A percentile compares a stretch with the other conserved stretches of the same genome.
These are phyloP conservation scores for Aplidium turbinatum DNA, from an alignment of 23 tunicate species.

Conservation along the genomic window DNA sequence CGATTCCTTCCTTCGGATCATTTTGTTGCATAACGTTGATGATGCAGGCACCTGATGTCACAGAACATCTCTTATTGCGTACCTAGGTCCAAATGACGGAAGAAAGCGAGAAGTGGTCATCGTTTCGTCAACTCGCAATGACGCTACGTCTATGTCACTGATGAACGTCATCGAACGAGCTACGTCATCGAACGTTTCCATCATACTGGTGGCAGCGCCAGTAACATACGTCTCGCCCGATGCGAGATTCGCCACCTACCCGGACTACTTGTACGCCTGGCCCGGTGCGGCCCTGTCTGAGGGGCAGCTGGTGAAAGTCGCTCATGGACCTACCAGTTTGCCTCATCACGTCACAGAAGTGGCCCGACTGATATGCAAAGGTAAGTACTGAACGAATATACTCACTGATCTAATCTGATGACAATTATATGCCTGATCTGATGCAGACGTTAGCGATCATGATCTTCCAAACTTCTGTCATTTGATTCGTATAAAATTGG, in stretches of 20 bases:
- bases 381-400: too few species aligned
- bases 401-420: too few species aligned
- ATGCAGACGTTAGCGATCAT: too few species aligned
- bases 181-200: not conserved
- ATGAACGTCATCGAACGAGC: not conserved
- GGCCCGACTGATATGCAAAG: not conserved
- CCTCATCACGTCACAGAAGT: not conserved
- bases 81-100: not conserved
- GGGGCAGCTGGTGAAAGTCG: not conserved
- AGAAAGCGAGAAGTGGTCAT: not conserved
- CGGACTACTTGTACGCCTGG: not conserved
- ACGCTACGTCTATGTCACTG: not conserved
- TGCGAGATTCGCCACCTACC: not conserved
- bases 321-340: not conserved
- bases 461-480: too few species aligned
- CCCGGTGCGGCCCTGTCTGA: not conserved
- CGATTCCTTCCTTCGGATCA: too few species aligned
- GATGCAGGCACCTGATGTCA: not conserved
- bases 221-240: not conserved
- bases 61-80: not conserved
- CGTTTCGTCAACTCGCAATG: slow-evolving; percentile 6
- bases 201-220: not conserved
- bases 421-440: too few species aligned
- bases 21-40: not conserved
- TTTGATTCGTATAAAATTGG: too few species aligned